Evolutionary conservation across 2,113 vertebrate genomes (phyloP).

Genomic region (Pteropus alecto): DNA sequence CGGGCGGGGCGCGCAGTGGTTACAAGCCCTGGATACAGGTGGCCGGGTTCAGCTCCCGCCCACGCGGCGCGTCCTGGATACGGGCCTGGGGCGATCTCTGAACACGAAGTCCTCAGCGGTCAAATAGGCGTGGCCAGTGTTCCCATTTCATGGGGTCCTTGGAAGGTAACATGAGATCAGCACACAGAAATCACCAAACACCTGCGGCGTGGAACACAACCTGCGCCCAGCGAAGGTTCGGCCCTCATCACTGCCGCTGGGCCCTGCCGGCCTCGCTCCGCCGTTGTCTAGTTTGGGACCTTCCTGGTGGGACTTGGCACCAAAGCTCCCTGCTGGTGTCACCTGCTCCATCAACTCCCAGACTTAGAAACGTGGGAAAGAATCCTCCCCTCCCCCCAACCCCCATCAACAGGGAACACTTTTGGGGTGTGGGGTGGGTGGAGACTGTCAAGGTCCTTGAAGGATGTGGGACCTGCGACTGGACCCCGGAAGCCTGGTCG

Average conservation of each 20-base stretch:
- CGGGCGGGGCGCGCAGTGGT: background rate
- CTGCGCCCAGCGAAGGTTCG: background rate
- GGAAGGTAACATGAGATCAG: background rate
- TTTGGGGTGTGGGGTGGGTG: too few species aligned
- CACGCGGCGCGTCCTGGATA: background rate
- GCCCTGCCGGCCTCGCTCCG: background rate
- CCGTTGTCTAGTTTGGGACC: background rate
- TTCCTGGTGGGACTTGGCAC: background rate
- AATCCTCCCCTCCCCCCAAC: too few species aligned
- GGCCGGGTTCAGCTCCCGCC: background rate
- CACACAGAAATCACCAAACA: background rate
- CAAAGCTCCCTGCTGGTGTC: background rate
- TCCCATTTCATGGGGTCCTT: background rate
- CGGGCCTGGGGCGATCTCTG: background rate
- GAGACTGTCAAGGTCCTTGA: background rate
- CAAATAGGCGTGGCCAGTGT: background rate
- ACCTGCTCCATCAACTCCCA: background rate
- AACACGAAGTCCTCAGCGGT: background rate
- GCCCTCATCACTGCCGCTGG: rapidly evolving
- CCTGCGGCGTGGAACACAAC: rapidly evolving
- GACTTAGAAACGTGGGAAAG: background rate
- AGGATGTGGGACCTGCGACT: background rate
- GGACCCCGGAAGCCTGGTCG: too few species aligned
- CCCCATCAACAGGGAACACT: background rate
- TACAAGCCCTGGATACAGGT: background rate